phyloP scores from a whole-genome alignment of 2,113 vertebrate species.

The Scolopax mira region DNA sequence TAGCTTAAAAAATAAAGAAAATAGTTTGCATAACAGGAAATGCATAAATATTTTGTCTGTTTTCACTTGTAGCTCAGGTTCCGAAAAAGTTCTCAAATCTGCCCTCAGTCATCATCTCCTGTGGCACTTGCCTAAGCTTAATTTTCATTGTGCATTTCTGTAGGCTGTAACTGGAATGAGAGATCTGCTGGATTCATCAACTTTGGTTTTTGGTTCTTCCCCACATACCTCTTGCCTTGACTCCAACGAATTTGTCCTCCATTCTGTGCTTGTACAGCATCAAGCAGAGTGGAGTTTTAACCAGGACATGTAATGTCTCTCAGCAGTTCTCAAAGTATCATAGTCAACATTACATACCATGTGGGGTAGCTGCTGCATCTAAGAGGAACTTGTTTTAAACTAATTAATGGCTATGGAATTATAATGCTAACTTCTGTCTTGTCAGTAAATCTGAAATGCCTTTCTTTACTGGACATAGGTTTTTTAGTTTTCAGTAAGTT shows the following conservation, averaged over 20 bases:
- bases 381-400: neutral
- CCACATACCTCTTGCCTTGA: neutral
- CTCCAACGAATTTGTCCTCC: neutral
- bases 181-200: neutral
- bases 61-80: neutral
- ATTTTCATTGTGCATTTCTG: neutral
- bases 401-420: neutral
- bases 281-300: neutral
- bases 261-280: neutral
- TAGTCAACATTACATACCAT: neutral
- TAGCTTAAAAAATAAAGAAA: neutral
- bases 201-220: neutral
- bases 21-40: neutral
- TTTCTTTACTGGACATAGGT: neutral
- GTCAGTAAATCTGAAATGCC: neutral
- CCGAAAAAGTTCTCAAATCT: neutral
- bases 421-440: neutral
- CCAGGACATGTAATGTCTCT: too few species aligned
- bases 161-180: neutral
- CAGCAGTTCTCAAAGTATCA: neutral
- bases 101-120: neutral
- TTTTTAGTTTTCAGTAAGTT: neutral
- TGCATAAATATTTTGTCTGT: neutral
- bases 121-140: neutral
- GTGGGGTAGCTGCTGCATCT: neutral